phyloP scores from a whole-genome alignment of 2,797 vertebrate species.

The Leptatherina wallacei region DNA sequence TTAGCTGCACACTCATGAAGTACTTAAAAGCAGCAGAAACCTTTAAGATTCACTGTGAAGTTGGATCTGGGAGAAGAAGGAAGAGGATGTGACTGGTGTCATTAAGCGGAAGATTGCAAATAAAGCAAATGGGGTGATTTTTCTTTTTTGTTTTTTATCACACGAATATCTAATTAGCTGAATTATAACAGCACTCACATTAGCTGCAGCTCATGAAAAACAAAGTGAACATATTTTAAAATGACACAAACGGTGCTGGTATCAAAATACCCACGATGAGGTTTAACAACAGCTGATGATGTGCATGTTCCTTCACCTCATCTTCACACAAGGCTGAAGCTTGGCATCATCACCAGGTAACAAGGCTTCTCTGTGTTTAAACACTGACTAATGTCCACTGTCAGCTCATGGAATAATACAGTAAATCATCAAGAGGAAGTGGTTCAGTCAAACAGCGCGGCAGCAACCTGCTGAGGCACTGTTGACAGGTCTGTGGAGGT shows the following conservation, averaged over 20 bases:
- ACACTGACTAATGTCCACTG: constrained; percentile 64
- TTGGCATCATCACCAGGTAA: constrained; percentile 48
- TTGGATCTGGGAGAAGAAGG: constrained; percentile 29
- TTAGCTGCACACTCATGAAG: constrained; percentile 43
- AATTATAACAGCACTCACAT: constrained; percentile 13
- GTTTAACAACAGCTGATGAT: constrained; percentile 32
- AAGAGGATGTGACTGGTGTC: constrained; percentile 26
- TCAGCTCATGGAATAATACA: constrained; percentile 62
- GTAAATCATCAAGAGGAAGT: constrained; percentile 58
- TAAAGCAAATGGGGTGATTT: constrained; percentile 16
- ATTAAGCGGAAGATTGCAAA: constrained; percentile 37
- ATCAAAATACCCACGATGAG: constrained; percentile 1
- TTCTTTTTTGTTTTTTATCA: not conserved
- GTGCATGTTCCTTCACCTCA: constrained; percentile 33
- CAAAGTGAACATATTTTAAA: constrained; percentile 6
- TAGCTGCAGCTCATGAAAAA: constrained; percentile 24
- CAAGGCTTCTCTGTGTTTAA: constrained; percentile 57
- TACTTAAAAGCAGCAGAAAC: constrained; percentile 38
- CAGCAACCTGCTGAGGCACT: constrained; percentile 39
- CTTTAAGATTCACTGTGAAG: constrained; percentile 31
- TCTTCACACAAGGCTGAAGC: constrained; percentile 22
- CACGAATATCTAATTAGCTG: constrained; percentile 41
- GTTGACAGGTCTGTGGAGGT: constrained; percentile 57
- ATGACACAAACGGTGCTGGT: constrained; percentile 17
- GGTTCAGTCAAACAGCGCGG: constrained; percentile 33